A percentile compares a stretch with the other conserved stretches of the same genome.
phyloP scores from a whole-genome alignment of 2,113 vertebrate genomes.

The Gallinago media region DNA sequence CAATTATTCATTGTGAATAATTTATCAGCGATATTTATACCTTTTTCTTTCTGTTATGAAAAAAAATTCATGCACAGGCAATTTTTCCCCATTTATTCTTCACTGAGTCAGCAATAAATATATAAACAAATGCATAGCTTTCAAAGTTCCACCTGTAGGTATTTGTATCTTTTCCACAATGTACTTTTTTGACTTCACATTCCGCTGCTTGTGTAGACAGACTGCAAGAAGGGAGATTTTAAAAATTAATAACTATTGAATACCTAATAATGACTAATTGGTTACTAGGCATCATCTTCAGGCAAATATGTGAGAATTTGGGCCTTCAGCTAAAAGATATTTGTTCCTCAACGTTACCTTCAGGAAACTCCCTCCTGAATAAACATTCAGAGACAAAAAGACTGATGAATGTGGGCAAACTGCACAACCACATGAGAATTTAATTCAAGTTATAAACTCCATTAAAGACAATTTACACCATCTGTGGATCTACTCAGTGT shows the following conservation, averaged over 20 bases:
- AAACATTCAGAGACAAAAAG: neutral
- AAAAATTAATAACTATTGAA: neutral
- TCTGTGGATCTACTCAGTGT: neutral
- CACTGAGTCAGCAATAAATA: neutral
- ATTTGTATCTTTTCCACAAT: neutral
- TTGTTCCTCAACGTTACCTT: neutral
- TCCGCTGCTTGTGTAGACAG: neutral
- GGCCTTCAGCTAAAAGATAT: neutral
- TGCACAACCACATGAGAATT: conserved; percentile 23
- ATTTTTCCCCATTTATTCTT: neutral
- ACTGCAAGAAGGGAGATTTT: neutral
- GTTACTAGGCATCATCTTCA: neutral
- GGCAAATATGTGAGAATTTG: neutral
- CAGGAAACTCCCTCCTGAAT: neutral
- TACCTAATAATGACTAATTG: neutral
- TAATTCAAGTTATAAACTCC: conserved; percentile 57
- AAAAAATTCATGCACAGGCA: neutral
- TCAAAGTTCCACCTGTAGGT: neutral
- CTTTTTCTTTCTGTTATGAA: neutral
- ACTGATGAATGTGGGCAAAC: conserved; percentile 29
- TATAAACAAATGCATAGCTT: neutral
- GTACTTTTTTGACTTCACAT: neutral
- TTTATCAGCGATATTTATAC: neutral
- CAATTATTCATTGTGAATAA: neutral
- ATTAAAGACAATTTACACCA: conserved; percentile 48